Evolutionary conservation across 1,140 invertebrate species (phyloP), one percentile per base, ranked within the genome.

Genomic region (Drosophila littoralis): DNA sequence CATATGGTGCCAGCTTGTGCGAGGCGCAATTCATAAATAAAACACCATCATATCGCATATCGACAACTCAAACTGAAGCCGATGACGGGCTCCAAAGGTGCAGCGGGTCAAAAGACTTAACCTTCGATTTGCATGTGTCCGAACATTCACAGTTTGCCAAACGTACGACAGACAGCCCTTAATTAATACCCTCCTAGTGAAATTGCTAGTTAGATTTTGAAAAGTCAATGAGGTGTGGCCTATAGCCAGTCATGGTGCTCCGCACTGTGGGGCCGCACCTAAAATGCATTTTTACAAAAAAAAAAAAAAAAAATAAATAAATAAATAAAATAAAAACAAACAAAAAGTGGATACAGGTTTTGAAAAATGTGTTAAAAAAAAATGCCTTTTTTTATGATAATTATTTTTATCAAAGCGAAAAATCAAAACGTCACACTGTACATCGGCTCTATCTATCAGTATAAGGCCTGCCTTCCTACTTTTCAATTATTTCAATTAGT

Each of bases 1-100:
- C 43, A 85, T 77, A 73, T 65, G 64, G 81, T 89, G 79, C 79
- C 84, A 89, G 72, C 83, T 83, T 77, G 83, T 88, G 83, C 83
- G 82, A 64, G 83, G 79, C 66, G 83, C 73, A 72, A 78, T 81
- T 76, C 77, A 88, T 86, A 77, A 83, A 83, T 55, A 80, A 75
- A 74, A 79, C 64, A 77, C 66, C 60, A 73, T 63, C 22, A 28
- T 5, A 3, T 28, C 22, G 22, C 22, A 28, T 28, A 33, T 13
- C 12, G 4, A 40, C 9, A 12, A 12, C 46, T 28, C 1, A 35
- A 35, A 45, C n/a, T 46, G 2, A 35, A 52, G 50, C 12, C 50
- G 42, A 48, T 59, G 48, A 13, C 51, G 48, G 50, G 52, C 28
- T 66, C 45, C 58, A 63, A 70, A 70, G 72, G 51, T 64, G 45